A percentile compares a stretch with the other conserved stretches of the same genome.
phyloP scores from a whole-genome alignment of 2,113 vertebrate genomes.

The Chamaea fasciata region DNA sequence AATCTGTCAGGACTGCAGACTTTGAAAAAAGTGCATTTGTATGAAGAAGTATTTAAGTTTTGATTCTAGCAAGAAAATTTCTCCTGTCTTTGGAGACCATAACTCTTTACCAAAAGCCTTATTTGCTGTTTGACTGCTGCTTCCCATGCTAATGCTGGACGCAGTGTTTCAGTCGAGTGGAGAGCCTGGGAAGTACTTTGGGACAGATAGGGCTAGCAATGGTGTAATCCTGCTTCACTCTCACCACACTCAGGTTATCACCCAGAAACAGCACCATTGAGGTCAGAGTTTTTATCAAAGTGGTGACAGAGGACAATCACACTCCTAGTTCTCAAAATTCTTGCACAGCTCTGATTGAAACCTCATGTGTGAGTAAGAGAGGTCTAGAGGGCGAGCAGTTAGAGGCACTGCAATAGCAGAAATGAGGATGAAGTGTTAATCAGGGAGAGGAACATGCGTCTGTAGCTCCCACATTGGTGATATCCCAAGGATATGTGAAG shows the following conservation, averaged over 20 bases:
- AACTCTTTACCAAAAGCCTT: not conserved
- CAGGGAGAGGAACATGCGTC: not conserved
- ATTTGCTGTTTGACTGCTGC: not conserved
- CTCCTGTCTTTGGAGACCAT: not conserved
- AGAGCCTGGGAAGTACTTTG: not conserved
- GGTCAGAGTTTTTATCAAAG: not conserved
- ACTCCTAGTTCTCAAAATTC: not conserved
- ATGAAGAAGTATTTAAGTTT: not conserved
- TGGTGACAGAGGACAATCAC: not conserved
- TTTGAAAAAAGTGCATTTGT: not conserved
- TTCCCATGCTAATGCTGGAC: not conserved
- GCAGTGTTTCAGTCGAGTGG: fast-evolving
- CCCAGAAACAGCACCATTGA: not conserved
- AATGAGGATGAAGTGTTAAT: not conserved
- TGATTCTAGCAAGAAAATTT: not conserved
- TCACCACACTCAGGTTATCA: not conserved
- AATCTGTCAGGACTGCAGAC: not conserved
- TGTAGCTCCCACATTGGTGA: fast-evolving
- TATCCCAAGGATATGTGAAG: not conserved
- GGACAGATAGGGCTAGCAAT: not conserved
- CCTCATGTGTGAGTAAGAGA: not conserved
- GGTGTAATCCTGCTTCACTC: not conserved
- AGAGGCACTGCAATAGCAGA: not conserved
- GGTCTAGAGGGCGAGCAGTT: not conserved
- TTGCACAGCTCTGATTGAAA: not conserved